These are phyloP conservation scores for Lichenostomus cassidix DNA, from an alignment of 2,113 vertebrate species.

Conservation along the genomic window DNA sequence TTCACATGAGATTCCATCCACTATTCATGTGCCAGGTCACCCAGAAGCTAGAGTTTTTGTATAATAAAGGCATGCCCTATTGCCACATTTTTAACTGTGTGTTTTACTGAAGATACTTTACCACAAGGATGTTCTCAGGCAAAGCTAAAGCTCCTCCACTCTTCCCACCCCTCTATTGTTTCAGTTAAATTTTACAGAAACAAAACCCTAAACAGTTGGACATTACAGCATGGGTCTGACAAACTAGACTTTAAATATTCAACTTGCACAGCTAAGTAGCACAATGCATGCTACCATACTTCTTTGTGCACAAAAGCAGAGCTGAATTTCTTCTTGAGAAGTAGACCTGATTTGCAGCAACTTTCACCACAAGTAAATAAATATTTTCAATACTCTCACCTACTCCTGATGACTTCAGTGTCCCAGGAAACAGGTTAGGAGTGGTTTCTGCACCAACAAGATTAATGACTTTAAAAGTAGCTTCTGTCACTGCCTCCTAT, in stretches of 20 bases:
- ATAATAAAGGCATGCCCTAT: background rate
- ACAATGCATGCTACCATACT: rapidly evolving
- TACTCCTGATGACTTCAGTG: background rate
- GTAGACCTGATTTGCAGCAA: background rate
- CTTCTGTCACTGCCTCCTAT: background rate
- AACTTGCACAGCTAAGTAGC: background rate
- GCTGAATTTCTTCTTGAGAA: background rate
- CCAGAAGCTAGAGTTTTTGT: background rate
- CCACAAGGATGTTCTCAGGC: background rate
- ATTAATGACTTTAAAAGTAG: background rate
- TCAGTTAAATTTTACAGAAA: background rate
- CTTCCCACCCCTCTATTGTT: background rate
- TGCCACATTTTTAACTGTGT: background rate
- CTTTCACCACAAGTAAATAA: background rate
- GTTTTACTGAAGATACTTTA: background rate
- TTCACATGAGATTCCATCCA: background rate
- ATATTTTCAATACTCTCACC: background rate
- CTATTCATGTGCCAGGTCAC: background rate
- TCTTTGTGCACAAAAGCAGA: background rate
- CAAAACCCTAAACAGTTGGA: background rate
- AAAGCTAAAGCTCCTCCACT: background rate
- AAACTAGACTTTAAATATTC: background rate
- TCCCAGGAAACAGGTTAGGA: background rate
- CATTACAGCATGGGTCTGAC: background rate
- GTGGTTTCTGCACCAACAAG: background rate